A percentile compares a stretch with the other conserved stretches of the same genome.
Conservation (phyloP, 2,888 invertebrate species). For the Phengaris alcon region DNA sequence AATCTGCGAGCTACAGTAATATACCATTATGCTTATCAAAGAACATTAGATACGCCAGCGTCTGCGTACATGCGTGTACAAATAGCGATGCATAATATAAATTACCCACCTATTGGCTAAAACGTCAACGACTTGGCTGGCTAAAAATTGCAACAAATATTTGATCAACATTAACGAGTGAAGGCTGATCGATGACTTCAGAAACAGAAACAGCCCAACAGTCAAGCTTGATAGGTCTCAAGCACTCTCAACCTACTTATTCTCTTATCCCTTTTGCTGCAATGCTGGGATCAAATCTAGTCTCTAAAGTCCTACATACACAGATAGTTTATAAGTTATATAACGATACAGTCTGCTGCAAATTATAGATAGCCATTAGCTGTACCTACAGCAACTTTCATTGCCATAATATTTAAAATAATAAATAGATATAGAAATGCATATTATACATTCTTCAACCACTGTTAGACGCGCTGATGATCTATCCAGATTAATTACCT, state of each 20-base stretch:
- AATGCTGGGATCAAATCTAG: not conserved
- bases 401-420: not conserved
- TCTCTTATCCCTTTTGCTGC: not conserved
- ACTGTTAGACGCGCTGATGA: not conserved
- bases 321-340: too few relatives aligned
- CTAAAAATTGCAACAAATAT: not conserved
- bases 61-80: slow-evolving; percentile 29
- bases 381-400: not conserved
- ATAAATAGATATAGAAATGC: not conserved
- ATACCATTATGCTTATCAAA: slow-evolving; percentile 26
- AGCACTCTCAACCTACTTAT: not conserved
- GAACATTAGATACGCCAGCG: slow-evolving; percentile 29
- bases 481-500: not conserved
- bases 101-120: not conserved
- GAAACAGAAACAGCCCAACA: not conserved
- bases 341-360: too few relatives aligned
- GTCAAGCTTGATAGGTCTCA: not conserved
- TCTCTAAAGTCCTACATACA: not conserved
- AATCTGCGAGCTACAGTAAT: slow-evolving; percentile 24
- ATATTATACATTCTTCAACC: not conserved
- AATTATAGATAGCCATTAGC: too few relatives aligned
- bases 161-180: too few relatives aligned
- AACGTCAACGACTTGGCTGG: not conserved
- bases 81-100: slow-evolving; percentile 11
- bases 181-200: not conserved